These are phyloP conservation scores for Paracyclopina nana DNA, from an alignment of 1,140 invertebrate genomes.

Conservation along the genomic window DNA sequence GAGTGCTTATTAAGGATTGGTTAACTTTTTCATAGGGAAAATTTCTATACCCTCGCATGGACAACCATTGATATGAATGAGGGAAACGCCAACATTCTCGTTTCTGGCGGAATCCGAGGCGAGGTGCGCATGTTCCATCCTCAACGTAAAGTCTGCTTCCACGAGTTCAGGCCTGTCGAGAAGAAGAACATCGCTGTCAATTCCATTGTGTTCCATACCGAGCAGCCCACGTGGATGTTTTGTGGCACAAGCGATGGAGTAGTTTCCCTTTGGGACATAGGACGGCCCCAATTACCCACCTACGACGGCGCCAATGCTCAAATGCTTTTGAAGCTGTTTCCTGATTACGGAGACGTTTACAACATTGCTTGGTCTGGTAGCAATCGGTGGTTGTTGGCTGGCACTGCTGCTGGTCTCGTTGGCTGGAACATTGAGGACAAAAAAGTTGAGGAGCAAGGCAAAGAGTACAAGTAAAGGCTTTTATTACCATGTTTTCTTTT, in stretches of 20 bases:
- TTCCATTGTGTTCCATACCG: constrained; percentile 30
- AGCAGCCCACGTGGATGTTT: constrained; percentile 27
- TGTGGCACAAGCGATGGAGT: constrained; percentile 28
- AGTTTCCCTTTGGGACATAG: constrained; percentile 29
- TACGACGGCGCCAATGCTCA: constrained; percentile 19
- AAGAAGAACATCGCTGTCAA: constrained; percentile 23
- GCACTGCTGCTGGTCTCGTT: constrained; percentile 20
- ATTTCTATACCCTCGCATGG: constrained; percentile 31
- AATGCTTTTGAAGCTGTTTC: constrained; percentile 20
- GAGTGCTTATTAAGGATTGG: not conserved
- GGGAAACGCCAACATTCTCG: constrained; percentile 26
- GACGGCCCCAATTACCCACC: constrained; percentile 24
- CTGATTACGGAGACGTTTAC: constrained; percentile 20
- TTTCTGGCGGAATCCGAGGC: constrained; percentile 26
- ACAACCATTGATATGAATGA: constrained; percentile 24
- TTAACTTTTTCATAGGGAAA: constrained; percentile 22
- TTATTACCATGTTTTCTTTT: not conserved
- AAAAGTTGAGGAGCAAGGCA: constrained; percentile 16
- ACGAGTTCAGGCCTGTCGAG: constrained; percentile 15
- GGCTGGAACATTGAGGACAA: constrained; percentile 20
- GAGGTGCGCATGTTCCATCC: constrained; percentile 24
- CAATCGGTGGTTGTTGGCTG: constrained; percentile 19
- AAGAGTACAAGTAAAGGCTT: constrained; percentile 13
- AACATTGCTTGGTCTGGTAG: constrained; percentile 19
- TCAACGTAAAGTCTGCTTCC: constrained; percentile 13